Conservation (phyloP, 1,140 invertebrate species). For the Drosophila tsacasi region DNA sequence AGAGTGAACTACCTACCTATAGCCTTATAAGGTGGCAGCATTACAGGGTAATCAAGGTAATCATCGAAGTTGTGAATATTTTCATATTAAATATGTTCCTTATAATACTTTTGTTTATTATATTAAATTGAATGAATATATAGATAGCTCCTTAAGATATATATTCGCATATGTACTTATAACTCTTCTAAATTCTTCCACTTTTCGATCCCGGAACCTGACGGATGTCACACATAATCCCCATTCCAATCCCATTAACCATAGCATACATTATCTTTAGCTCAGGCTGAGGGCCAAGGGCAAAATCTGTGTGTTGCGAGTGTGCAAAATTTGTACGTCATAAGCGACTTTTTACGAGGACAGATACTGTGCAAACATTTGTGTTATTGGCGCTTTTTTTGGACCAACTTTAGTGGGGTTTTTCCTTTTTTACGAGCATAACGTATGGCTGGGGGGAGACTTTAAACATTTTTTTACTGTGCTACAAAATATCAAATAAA, state of each 20-base stretch:
- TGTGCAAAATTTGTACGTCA: conserved; percentile 28
- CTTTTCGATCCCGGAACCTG: conserved; percentile 19
- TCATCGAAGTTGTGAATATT: neutral
- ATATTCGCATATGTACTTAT: neutral
- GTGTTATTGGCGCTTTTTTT: conserved; percentile 25
- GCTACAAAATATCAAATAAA: conserved; percentile 25
- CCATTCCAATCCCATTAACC: conserved; percentile 23
- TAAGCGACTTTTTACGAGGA: conserved; percentile 18
- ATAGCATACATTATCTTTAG: conserved; percentile 31
- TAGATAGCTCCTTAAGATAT: neutral
- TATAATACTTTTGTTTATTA: too few relatives aligned
- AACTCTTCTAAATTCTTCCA: neutral
- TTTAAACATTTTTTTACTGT: neutral
- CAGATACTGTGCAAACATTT: conserved; percentile 30
- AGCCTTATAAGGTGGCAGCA: neutral
- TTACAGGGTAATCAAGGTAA: neutral
- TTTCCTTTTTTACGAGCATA: conserved; percentile 14
- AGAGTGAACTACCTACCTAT: neutral
- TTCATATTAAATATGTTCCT: neutral
- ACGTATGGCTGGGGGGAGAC: neutral
- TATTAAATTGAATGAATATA: neutral
- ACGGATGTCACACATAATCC: conserved; percentile 14
- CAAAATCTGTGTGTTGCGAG: neutral
- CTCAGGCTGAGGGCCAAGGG: conserved; percentile 36
- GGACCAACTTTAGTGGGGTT: conserved; percentile 12